phyloP scores from a whole-genome alignment of 2,888 invertebrate genomes.

The Spisula subtruncata region DNA sequence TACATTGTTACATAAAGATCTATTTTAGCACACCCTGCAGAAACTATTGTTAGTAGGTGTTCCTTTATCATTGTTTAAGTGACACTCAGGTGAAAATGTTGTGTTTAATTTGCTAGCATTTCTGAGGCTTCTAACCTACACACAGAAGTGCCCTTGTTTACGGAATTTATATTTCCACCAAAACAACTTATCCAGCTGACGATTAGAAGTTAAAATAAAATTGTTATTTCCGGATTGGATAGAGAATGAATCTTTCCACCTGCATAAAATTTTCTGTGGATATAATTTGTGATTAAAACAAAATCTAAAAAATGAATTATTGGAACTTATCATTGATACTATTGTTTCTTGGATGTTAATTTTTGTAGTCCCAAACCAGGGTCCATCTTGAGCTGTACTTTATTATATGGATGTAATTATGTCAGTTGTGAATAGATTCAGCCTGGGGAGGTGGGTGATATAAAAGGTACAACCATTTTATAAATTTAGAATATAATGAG shows the following conservation, averaged over 20 bases:
- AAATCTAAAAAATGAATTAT: no score
- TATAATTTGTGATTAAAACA: background rate
- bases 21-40: background rate
- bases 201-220: background rate
- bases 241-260: background rate
- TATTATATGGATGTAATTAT: no score
- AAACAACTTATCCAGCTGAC: background rate
- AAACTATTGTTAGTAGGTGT: background rate
- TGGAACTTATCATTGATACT: background rate
- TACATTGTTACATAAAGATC: background rate
- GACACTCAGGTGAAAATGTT: conserved; percentile 1
- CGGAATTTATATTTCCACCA: background rate
- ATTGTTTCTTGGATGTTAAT: background rate
- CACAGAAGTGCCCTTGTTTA: background rate
- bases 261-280: background rate
- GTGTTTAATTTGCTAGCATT: background rate
- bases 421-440: no score
- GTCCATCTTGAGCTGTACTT: no score
- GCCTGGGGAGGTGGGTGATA: no score
- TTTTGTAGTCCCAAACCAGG: background rate
- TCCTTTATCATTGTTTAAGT: background rate
- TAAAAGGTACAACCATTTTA: no score
- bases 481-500: no score
- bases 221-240: background rate
- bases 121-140: background rate